Base-by-base conservation (phyloP, 2,888 invertebrate species). In the Trissoscelio sp. region DNA sequence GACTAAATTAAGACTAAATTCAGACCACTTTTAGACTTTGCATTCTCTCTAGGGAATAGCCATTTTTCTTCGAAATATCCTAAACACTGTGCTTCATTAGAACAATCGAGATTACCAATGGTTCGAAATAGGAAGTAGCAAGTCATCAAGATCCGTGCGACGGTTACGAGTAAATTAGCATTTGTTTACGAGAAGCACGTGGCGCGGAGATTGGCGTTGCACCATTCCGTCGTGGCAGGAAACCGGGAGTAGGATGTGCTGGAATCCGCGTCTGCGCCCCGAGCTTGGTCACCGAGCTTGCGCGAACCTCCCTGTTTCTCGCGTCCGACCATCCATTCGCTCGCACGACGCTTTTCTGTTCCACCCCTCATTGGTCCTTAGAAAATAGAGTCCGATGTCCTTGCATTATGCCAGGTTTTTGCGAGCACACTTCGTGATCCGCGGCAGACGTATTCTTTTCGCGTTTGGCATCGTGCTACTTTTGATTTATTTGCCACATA, bases 111-210 rank as follows among this genome's bases (percentile, higher is more conserved):
- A n/a, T n/a, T n/a, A n/a, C n/a, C n/a, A 46, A 9, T 11, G 9
- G 22, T 6, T 37, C 12, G n/a, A 16, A 28, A 18, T 34, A 14
- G 31, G 37, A 48, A 55, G 18, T 42, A 12, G 1, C 12, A 14
- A 57, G 60, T 39, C 16, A 60, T 37, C 31, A 48, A 70, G 53
- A 64, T 57, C 37, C 69, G 11, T 20, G 6, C 22, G 12, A 72
- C 28, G 58, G 9, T 69, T 67, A 37, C 9, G 58, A 58, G 64
- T 66, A 70, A 84, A 83, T 81, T 69, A 28, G 51, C 69, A 73
- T 82, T 85, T 87, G 87, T 87, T 87, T 88, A 87, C 87, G 74
- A 84, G 80, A 75, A 85, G 84, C 87, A 88, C 88, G 87, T 88
- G 87, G 87, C 83, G 69, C 28, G 67, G 55, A 73, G 74, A 79